Evolutionary conservation across 2,888 invertebrate genomes (phyloP).

Genomic region (Leptinotarsa rubiginosa): DNA sequence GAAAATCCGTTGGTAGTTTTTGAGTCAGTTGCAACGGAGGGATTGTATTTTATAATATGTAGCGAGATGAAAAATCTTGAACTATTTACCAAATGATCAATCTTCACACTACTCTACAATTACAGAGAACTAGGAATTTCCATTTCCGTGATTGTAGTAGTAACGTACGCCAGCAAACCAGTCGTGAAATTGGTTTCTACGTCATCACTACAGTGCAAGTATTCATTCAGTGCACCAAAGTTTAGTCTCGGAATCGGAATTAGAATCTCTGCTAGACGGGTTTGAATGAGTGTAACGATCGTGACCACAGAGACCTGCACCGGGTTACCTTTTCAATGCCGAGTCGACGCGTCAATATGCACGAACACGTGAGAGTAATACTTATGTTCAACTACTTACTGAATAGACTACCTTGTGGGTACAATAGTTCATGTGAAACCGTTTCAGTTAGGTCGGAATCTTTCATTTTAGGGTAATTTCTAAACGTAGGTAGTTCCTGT

Average conservation of each 20-base stretch:
- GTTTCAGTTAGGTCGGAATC: not conserved
- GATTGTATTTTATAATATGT: too few relatives aligned
- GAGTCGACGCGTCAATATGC: slow-evolving; percentile 59
- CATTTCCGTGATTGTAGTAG: slow-evolving; percentile 1
- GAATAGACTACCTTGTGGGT: slow-evolving; percentile 19
- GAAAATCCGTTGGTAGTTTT: too few relatives aligned
- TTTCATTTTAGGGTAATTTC: not conserved
- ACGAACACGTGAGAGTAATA: slow-evolving; percentile 56
- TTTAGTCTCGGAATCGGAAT: slow-evolving; percentile 48
- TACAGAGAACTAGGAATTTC: slow-evolving; percentile 4
- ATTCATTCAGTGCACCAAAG: slow-evolving; percentile 35
- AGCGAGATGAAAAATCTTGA: not conserved
- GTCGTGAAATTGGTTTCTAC: slow-evolving; percentile 13
- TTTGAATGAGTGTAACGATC: slow-evolving; percentile 58
- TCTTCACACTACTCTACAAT: not conserved
- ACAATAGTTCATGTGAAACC: not conserved
- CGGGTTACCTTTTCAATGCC: slow-evolving; percentile 66
- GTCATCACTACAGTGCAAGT: slow-evolving; percentile 7
- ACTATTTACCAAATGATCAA: not conserved
- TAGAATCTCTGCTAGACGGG: slow-evolving; percentile 59
- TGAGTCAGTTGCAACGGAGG: too few relatives aligned
- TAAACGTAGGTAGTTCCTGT: too few relatives aligned
- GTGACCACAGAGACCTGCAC: slow-evolving; percentile 61
- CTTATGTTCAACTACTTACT: not conserved
- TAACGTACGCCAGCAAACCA: slow-evolving; percentile 7